Base-by-base conservation (phyloP, 2,888 invertebrate species). In the Lasioglossum leucozonium region DNA sequence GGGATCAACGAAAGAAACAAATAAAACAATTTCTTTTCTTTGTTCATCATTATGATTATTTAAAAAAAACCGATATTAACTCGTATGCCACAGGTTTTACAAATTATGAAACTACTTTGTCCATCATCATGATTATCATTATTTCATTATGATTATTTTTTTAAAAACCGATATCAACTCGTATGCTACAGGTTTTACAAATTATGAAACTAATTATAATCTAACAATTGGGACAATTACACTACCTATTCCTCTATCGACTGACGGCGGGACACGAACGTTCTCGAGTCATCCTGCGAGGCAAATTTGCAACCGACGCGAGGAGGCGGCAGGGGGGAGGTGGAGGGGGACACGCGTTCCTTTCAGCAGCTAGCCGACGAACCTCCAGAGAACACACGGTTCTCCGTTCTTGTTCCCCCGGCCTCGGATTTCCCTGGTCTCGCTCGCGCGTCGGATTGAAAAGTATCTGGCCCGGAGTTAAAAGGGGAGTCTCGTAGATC, bases 401-500 rank as follows among this genome's bases (percentile, higher is more conserved):
- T 58, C 75, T 78, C 62, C 58, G 75, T 42, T 40, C 37, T 67
- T 37, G 40, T 37, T 67, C 37, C 22, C 5, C 67, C 37, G 11
- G n/a, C 67, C 34, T 67, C 51, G 67, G 37, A 22, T 67, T 67
- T 67, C 67, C 67, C 67, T 58, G 30, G 40, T 73, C 51, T 51
- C 51, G 51, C 77, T 58, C 55, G 77, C 55, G 77, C 37, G 37
- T 34, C 40, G 40, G 79, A 86, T 81, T 51, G 84, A 90, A 84
- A 89, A 85, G 87, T 84, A 88, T 87, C 81, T 72, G 81, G 85
- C 74, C 71, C 81, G 47, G 79, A 81, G 91, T 87, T 84, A 87
- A 89, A 89, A 86, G 86, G 89, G 86, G 84, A 84, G 82, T 58
- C 82, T 85, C 82, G 88, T 90, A 85, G 90, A 90, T 90, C 91